Conservation (phyloP, 2,113 vertebrate genomes). For the Apteryx owenii region DNA sequence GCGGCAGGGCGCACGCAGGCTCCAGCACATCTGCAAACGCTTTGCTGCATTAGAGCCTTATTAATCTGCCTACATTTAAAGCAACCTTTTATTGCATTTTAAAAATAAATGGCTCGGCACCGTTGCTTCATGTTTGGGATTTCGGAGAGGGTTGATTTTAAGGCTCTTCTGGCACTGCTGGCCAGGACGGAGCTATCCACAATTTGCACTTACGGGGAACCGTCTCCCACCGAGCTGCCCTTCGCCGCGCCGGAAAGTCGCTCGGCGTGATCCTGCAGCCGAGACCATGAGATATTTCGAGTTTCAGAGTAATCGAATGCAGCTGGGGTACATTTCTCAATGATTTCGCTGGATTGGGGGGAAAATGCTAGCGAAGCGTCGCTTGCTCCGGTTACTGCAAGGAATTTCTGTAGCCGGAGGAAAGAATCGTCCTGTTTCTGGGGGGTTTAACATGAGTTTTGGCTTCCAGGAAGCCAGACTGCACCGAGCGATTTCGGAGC, state of each 20-base stretch:
- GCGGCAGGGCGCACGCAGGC: background rate
- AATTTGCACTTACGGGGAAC: background rate
- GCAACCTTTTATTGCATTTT: conserved; percentile 44
- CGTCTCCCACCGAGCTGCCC: too few species aligned
- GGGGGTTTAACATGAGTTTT: background rate
- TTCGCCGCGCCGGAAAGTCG: too few species aligned
- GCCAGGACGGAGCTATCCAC: background rate
- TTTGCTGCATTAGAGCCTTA: conserved; percentile 58
- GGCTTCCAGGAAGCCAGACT: background rate
- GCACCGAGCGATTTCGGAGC: background rate
- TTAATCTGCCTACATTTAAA: conserved; percentile 59
- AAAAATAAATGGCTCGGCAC: conserved; percentile 41
- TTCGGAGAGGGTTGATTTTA: background rate
- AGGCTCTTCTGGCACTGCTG: background rate
- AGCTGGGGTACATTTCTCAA: too few species aligned
- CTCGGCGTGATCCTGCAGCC: too few species aligned
- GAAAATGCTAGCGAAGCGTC: too few species aligned
- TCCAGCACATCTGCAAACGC: conserved; percentile 42
- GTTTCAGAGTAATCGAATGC: too few species aligned
- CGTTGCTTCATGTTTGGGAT: background rate
- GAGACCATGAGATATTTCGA: too few species aligned
- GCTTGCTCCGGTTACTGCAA: too few species aligned
- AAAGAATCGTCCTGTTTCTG: background rate
- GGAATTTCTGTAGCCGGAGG: too few species aligned
- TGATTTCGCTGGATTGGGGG: too few species aligned